These are phyloP conservation scores for Himalopsyche japonica DNA, from an alignment of 2,888 invertebrate species.

Conservation along the genomic window DNA sequence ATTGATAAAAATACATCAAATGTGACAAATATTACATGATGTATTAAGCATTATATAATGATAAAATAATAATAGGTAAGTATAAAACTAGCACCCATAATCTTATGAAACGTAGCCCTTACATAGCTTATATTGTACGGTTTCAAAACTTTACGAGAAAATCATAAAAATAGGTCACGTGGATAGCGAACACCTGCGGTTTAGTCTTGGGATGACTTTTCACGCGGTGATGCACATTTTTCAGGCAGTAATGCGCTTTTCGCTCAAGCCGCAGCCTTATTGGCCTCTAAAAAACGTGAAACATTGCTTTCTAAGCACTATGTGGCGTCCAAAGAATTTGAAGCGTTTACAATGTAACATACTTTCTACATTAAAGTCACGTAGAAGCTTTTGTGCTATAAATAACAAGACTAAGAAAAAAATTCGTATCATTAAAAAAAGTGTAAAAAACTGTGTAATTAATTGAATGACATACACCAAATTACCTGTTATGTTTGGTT, in stretches of 20 bases:
- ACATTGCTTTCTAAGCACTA: neutral
- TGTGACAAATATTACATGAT: no score
- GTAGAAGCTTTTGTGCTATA: neutral
- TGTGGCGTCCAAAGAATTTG: neutral
- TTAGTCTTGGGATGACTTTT: neutral
- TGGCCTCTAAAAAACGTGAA: neutral
- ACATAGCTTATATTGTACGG: neutral
- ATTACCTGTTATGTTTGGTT: no score
- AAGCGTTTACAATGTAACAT: neutral
- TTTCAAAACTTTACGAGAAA: neutral
- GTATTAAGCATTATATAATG: no score
- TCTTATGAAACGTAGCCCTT: no score
- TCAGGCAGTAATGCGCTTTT: neutral
- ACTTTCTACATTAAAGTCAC: neutral
- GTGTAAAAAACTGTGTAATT: no score
- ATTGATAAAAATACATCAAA: no score
- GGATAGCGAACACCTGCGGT: neutral
- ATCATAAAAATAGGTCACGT: conserved; percentile 1
- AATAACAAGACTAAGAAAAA: no score
- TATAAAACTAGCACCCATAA: no score
- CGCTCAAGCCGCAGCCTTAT: neutral
- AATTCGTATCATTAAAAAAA: no score
- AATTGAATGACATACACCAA: no score
- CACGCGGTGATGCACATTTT: neutral
- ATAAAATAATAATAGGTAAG: no score